These are phyloP conservation scores for Hermetia illucens DNA, from an alignment of 1,140 invertebrate genomes.

Conservation along the genomic window DNA sequence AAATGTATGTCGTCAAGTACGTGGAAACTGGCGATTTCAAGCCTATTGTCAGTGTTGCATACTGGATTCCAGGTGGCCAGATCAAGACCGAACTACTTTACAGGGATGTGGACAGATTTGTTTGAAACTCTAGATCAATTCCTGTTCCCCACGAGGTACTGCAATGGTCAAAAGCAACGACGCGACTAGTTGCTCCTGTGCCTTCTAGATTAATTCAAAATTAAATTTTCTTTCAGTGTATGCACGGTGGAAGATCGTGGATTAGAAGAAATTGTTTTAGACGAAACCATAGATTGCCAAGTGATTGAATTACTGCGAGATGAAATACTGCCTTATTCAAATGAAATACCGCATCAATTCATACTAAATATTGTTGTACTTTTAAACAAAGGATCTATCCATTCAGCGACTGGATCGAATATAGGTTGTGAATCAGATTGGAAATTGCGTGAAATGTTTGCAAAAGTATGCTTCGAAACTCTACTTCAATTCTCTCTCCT, in stretches of 20 bases:
- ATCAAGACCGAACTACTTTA: conserved; percentile 53
- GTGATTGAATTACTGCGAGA: conserved; percentile 72
- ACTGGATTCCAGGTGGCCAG: conserved; percentile 77
- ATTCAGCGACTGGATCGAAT: conserved; percentile 60
- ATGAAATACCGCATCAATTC: conserved; percentile 69
- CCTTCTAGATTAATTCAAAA: too few species aligned
- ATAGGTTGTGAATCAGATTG: conserved; percentile 70
- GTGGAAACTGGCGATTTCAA: conserved; percentile 74
- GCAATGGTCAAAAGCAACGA: conserved; percentile 31
- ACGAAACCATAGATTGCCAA: conserved; percentile 76
- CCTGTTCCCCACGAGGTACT: conserved; percentile 64
- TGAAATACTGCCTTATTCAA: conserved; percentile 71
- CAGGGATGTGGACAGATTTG: conserved; percentile 70
- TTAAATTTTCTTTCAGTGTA: conserved; percentile 12
- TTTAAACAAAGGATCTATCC: conserved; percentile 86
- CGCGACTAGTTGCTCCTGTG: conserved; percentile 25
- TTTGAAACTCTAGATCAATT: conserved; percentile 80
- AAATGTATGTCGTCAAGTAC: conserved; percentile 65
- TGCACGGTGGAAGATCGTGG: conserved; percentile 46
- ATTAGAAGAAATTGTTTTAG: conserved; percentile 66
- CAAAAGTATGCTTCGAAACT: conserved; percentile 91
- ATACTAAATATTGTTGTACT: conserved; percentile 76
- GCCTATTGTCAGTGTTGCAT: conserved; percentile 63
- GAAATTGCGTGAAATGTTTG: conserved; percentile 84
- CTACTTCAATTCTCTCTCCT: conserved; percentile 81